Evolutionary conservation across 2,797 vertebrate genomes (phyloP).

Genomic region (Sebastes reedi): DNA sequence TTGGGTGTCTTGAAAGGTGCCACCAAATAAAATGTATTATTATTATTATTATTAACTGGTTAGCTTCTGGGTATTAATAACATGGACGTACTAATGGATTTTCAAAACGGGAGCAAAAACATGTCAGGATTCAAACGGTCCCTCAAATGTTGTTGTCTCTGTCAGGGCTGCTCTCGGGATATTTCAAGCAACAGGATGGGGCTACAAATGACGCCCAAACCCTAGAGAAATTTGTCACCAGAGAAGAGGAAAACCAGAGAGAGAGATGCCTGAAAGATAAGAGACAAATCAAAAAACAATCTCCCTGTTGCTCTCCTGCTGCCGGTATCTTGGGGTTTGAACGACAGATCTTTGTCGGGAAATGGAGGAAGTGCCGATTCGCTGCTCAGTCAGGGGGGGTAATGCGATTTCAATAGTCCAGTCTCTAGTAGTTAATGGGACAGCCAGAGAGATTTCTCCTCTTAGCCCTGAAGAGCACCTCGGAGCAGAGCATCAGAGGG

Average conservation of each 20-base stretch:
- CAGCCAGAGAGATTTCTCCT: constrained; percentile 45
- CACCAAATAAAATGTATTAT: too few species aligned
- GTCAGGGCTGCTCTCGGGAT: constrained; percentile 17
- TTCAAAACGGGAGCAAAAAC: constrained; percentile 7
- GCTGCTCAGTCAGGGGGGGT: constrained; percentile 36
- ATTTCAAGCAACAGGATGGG: constrained; percentile 22
- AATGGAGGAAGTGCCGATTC: constrained; percentile 39
- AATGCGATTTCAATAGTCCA: constrained; percentile 60
- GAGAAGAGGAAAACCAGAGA: constrained; percentile 22
- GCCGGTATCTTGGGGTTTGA: constrained; percentile 35
- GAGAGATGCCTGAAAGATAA: constrained; percentile 50
- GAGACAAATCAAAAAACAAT: constrained; percentile 52
- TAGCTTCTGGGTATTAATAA: neutral
- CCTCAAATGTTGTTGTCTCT: constrained; percentile 6
- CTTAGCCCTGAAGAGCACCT: constrained; percentile 52
- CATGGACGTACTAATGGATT: neutral
- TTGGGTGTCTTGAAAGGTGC: too few species aligned
- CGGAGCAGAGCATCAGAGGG: constrained; percentile 50
- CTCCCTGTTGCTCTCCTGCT: constrained; percentile 35
- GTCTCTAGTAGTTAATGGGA: constrained; percentile 55
- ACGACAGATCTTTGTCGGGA: constrained; percentile 50
- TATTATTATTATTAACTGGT: too few species aligned
- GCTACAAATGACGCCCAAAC: constrained; percentile 44
- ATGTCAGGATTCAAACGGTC: neutral
- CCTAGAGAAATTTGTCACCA: constrained; percentile 53